phyloP scores from a whole-genome alignment of 2,888 invertebrate genomes.

The Teinopalpus imperialis region DNA sequence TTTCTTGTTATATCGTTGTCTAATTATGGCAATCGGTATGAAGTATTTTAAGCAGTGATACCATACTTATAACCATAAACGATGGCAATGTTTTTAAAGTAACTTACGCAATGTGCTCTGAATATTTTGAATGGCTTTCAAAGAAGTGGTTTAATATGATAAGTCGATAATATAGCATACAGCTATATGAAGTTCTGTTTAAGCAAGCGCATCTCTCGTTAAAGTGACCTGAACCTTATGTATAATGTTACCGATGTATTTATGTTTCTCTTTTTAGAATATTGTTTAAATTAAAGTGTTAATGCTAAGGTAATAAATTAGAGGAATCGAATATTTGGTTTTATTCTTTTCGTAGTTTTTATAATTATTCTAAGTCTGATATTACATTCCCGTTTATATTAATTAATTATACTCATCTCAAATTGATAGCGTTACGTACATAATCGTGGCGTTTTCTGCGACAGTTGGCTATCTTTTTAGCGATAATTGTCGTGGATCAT shows the following conservation, averaged over 20 bases:
- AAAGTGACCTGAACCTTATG: slow-evolving; percentile 54
- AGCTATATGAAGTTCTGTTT: slow-evolving; percentile 6
- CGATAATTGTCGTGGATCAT: too few relatives aligned
- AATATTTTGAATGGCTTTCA: not conserved
- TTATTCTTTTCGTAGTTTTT: slow-evolving; percentile 26
- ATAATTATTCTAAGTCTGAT: too few relatives aligned
- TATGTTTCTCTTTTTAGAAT: slow-evolving; percentile 44
- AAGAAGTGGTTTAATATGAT: not conserved
- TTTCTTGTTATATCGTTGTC: slow-evolving; percentile 1
- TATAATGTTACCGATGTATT: slow-evolving; percentile 40
- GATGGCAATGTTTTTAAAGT: not conserved
- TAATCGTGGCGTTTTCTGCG: too few relatives aligned
- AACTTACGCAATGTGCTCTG: not conserved
- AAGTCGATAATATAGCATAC: not conserved
- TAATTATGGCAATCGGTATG: slow-evolving; percentile 1
- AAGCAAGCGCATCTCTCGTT: slow-evolving; percentile 27
- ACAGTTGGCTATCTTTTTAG: too few relatives aligned
- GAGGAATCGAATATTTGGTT: slow-evolving; percentile 54
- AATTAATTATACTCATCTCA: too few relatives aligned
- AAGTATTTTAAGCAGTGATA: slow-evolving; percentile 5
- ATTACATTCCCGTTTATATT: too few relatives aligned
- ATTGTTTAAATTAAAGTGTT: slow-evolving; percentile 56
- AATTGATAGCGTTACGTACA: too few relatives aligned
- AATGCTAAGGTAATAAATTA: slow-evolving; percentile 75
- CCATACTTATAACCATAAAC: slow-evolving; percentile 7